Evolutionary conservation across 2,113 vertebrate species (phyloP), one percentile per base, ranked within the genome.

Genomic region (Cephalopholis sonnerati): DNA sequence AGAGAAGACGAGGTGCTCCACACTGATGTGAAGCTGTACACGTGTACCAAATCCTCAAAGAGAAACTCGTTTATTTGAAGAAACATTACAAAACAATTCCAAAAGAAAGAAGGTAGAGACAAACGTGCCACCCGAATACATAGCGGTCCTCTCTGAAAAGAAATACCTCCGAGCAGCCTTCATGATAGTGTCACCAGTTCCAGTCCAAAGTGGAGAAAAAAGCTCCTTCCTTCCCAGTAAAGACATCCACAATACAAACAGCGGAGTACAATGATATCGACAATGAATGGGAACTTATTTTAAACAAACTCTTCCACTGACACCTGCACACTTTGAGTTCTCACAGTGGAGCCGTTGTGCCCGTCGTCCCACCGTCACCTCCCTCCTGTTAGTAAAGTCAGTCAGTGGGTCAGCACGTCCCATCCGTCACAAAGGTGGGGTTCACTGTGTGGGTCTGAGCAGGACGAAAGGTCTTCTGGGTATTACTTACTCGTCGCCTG

Each of bases 1-100:
- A 5, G 3, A 65, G 27, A 36, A 15, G 36, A 36, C 20, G 41
- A 22, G 10, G 36, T 17, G 41, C 13, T 53, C n/a, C 15, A 29
- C 22, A 68, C n/a, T 59, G 48, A 50, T 16, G 2, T 20, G 12
- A 73, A 67, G n/a, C 29, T 62, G 22, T 20, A 50, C 55, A 66
- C 13, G 12, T 32, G 13, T 5, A 7, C 3, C 17, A 55, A 7
- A 39, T 22, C 36, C 1, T 73, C 58, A 39, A 71, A 86, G 80
- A 83, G 62, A 80, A 79, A 90, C 41, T 61, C 3, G 3, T 91
- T 91, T 88, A 92, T 91, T 92, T 74, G 61, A 83, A 83, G 66
- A 89, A 89, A 82, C 50, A 72, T 88, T 93, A 91, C 78, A 92
- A 93, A 94, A 93, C 69, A 87, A 83, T 53, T 69, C 51, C 70